Evolutionary conservation across 1,140 invertebrate genomes (phyloP), one percentile per base, ranked within the genome.

Genomic region (Halesus radiatus): DNA sequence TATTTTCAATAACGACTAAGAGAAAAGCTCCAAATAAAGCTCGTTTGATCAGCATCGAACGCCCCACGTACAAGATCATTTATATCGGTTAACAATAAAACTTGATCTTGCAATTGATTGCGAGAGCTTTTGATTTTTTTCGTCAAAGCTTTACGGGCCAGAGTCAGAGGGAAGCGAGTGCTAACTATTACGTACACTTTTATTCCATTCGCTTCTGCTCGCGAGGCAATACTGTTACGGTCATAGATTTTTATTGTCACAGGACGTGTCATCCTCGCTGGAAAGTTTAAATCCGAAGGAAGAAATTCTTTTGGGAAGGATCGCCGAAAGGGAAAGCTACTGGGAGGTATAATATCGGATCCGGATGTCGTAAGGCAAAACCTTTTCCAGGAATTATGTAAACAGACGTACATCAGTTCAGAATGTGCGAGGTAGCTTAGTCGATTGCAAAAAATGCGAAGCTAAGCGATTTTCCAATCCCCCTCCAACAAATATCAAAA

Each of bases 211-310:
- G 80, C 52, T 66, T 52, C 45, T 53, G 74, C 68, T 77, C 72
- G 76, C 64, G 60, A 62, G 66, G 70, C 81, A 79, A 78, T 79
- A 74, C 58, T 74, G 81, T 83, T 78, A 83, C 81, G 81, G 81
- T 79, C 81, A 76, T 83, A 78, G 81, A 83, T 83, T 83, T 83
- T 83, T 83, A 83, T 83, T 80, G 76, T 79, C 52, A 76, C 76
- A 66, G 72, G 78, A 80, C 75, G 73, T 77, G 79, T 64, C 75
- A 22, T 54, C 53, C 53, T 54, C 15, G 70, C 26, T 50, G 70
- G 16, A 70, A 56, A 74, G 70, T 18, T n/a, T 37, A 16, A 23
- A 50, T 16, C n/a, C 5, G n/a, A 50, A 37, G 66, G 23, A 22
- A n/a, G 8, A 70, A 70, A 70, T 1, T 13, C 45, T 45, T 18